Base-by-base conservation (phyloP, 2,888 invertebrate genomes). In the Timema podura region DNA sequence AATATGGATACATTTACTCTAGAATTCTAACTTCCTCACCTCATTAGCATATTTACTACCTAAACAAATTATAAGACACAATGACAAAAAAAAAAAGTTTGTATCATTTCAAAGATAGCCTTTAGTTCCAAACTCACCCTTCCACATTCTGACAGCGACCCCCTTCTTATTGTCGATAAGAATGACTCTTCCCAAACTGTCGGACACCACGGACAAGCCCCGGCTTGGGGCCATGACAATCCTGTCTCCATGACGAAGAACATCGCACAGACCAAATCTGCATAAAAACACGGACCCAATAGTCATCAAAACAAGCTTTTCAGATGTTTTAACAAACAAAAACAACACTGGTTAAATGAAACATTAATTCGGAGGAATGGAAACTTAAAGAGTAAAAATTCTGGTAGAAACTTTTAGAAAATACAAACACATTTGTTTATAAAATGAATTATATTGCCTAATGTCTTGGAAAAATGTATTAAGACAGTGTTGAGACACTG, bases 111-210 rank as follows among this genome's bases (percentile, higher is more conserved):
- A 65, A 30, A 65, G 48, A 47, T 16, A 48, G 44, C 48, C 1
- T 30, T 30, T 30, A 30, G 30, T 30, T 30, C 30, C 30, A 30
- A 30, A 30, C 59, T 73, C 75, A 81, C 82, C 98, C 84, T 98
- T 98, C 87, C 96, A 96, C 78, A 97, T 89, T 68, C 95, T 86
- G 54, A 96, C 82, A 45, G 92, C 88, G 68, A 91, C 85, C 0
- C 96, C 95, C 74, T 87, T 87, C 65, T 85, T 85, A 13, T 93
- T 88, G 81, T 98, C 96, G 48, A 98, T 82, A 15, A 99, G 83
- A 61, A 92, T 87, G 0, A 98, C 92, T 70, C 98, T 87, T 46
- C 97, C 97, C 77, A 94, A 87, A 75, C 88, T 89, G 81, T 98
- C 98, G 0, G 91, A 87, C 59, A 95, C 85, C 0, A 91, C 93